These are phyloP conservation scores for Synergus itoensis DNA, from an alignment of 2,888 invertebrate species.

Conservation along the genomic window DNA sequence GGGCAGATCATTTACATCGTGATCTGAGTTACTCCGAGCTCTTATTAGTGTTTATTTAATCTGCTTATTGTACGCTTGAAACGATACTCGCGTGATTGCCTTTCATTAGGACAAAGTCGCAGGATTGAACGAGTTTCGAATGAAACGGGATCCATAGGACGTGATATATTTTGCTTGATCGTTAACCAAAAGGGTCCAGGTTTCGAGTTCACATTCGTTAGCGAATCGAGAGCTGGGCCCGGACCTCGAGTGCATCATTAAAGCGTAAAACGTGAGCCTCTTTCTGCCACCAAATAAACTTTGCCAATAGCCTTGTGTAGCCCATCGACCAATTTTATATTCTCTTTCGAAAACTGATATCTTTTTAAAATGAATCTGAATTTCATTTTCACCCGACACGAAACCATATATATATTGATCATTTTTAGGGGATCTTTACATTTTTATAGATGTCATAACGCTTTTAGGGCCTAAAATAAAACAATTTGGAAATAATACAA, in stretches of 20 bases:
- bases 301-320: constrained; percentile 11
- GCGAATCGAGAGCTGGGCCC: not conserved
- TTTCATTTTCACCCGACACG: not conserved
- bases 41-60: constrained; percentile 30
- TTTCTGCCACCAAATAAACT: constrained; percentile 31
- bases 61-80: constrained; percentile 14
- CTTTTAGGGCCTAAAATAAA: no score
- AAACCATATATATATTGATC: constrained; percentile 1
- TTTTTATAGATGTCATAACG: not conserved
- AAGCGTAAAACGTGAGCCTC: constrained; percentile 19
- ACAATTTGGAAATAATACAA: not conserved
- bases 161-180: constrained; percentile 29
- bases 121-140: constrained; percentile 25
- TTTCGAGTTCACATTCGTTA: constrained; percentile 36
- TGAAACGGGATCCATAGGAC: constrained; percentile 14
- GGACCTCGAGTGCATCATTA: constrained; percentile 17
- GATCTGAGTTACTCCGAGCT: constrained; percentile 25
- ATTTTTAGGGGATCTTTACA: not conserved
- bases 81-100: constrained; percentile 39
- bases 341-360: constrained; percentile 14
- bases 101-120: constrained; percentile 18
- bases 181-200: constrained; percentile 29
- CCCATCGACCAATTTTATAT: constrained; percentile 24
- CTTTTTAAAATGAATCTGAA: constrained; percentile 11
- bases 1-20: constrained; percentile 40